Evolutionary conservation across 2,797 vertebrate genomes (phyloP), one percentile per base, ranked within the genome.

Genomic region (Staurois parvus): DNA sequence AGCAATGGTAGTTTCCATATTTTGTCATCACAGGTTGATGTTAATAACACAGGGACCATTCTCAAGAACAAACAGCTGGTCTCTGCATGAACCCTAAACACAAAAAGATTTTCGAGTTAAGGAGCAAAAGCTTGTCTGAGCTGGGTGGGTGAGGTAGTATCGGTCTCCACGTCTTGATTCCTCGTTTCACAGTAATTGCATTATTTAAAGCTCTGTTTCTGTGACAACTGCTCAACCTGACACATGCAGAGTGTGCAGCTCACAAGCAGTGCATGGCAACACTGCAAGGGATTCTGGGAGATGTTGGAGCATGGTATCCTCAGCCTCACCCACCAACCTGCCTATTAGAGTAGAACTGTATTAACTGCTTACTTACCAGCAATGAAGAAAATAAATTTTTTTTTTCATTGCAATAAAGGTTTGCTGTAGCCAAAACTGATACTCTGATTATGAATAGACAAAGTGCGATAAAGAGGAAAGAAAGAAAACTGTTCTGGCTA

Each of bases 201-300:
- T 83, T 86, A 86, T 83, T 82, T 86, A 78, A 86, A 83, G 79
- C 85, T 78, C 68, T 26, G 85, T 86, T 86, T 83, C 85, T 83
- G 80, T 83, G 85, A 86, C 85, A 86, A 86, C 85, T 86, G 85
- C 80, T 83, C 79, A 86, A 70, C 74, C 85, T 86, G 80, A 86
- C 52, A 86, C 85, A 78, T 68, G 85, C 80, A 83, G 74, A 66
- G 73, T 77, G 56, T 83, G 69, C 68, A 19, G 59, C 80, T 66
- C 26, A 69, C 79, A 86, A 73, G 66, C 83, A 52, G 68, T 10
- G 69, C 84, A 85, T 85, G 83, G 84, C 85, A 82, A 83, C 84
- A 72, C 67, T 72, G 66, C 67, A 67, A 79, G 56, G 85, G 74
- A 86, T 86, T 82, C 74, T 78, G 85, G 73, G 85, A 78, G 68